phyloP scores from a whole-genome alignment of 2,888 invertebrate genomes.

The Tinea semifulvella region DNA sequence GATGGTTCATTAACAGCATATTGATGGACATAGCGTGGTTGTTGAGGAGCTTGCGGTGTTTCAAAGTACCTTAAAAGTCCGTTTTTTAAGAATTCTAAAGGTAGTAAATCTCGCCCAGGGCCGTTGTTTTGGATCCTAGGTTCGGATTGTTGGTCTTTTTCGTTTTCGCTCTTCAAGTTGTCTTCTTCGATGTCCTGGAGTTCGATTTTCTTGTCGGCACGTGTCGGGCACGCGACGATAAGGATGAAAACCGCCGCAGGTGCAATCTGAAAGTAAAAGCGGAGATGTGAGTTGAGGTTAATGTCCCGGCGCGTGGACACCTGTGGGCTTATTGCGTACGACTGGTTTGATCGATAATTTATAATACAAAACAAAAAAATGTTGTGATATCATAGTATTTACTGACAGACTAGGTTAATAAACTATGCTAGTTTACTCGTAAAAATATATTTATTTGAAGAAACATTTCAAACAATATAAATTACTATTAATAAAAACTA shows the following conservation, averaged over 20 bases:
- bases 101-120: constrained; percentile 23
- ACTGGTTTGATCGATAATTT: not conserved
- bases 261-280: constrained; percentile 55
- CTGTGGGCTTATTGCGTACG: no score
- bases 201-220: constrained; percentile 70
- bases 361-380: no score
- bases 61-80: constrained; percentile 41
- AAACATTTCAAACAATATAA: no score
- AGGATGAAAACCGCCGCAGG: constrained; percentile 33
- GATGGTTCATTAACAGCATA: constrained; percentile 52
- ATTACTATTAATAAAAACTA: no score
- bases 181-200: constrained; percentile 80
- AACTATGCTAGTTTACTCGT: no score
- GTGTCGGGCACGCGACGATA: constrained; percentile 32
- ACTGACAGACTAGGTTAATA: no score
- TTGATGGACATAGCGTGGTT: constrained; percentile 46
- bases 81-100: constrained; percentile 43
- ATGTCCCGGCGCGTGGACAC: constrained; percentile 31
- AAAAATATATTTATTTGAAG: no score
- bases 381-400: no score
- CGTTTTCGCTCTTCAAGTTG: constrained; percentile 68
- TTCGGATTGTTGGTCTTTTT: constrained; percentile 35
- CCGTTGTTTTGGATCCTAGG: constrained; percentile 26
- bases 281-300: constrained; percentile 28
- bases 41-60: constrained; percentile 26